Conservation (phyloP, 2,113 vertebrate species). For the Carassius auratus region DNA sequence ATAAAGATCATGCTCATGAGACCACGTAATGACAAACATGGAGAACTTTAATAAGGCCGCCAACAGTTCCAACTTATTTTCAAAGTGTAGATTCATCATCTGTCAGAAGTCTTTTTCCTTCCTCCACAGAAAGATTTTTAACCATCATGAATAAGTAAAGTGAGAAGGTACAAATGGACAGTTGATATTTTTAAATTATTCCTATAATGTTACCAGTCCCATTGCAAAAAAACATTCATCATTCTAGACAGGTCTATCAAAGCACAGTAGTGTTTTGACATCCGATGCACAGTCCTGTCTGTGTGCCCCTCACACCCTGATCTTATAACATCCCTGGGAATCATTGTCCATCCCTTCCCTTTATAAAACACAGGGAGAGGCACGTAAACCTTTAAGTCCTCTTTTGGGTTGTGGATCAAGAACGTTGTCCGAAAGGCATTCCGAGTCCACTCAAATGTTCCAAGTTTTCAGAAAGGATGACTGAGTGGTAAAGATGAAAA, state of each 20-base stretch:
- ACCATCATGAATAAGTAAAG: constrained; percentile 54
- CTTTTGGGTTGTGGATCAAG: constrained; percentile 6
- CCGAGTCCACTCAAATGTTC: constrained; percentile 36
- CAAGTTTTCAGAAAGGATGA: constrained; percentile 28
- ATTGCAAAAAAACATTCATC: constrained; percentile 21
- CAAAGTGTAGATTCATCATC: constrained; percentile 21
- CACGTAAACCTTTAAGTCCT: constrained; percentile 30
- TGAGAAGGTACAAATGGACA: constrained; percentile 63
- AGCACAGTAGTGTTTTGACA: not conserved
- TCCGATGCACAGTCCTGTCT: constrained; percentile 14
- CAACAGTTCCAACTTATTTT: constrained; percentile 54
- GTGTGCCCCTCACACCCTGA: constrained; percentile 25
- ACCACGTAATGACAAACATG: constrained; percentile 57
- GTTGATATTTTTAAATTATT: constrained; percentile 51
- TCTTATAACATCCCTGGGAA: constrained; percentile 20
- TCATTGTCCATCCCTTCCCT: constrained; percentile 5
- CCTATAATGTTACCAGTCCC: constrained; percentile 42
- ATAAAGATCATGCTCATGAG: constrained; percentile 51
- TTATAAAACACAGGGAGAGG: constrained; percentile 14
- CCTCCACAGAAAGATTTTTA: constrained; percentile 60
- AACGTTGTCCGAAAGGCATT: constrained; percentile 8
- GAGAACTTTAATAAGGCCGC: constrained; percentile 63
- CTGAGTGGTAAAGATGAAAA: constrained; percentile 50
- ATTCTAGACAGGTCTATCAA: constrained; percentile 38
- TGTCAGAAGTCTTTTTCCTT: constrained; percentile 46